Percentiles rank a stretch among this genome's conserved stretches.
These are phyloP conservation scores for Campylorhamphus procurvoides DNA, from an alignment of 2,113 vertebrate species.

Conservation along the genomic window DNA sequence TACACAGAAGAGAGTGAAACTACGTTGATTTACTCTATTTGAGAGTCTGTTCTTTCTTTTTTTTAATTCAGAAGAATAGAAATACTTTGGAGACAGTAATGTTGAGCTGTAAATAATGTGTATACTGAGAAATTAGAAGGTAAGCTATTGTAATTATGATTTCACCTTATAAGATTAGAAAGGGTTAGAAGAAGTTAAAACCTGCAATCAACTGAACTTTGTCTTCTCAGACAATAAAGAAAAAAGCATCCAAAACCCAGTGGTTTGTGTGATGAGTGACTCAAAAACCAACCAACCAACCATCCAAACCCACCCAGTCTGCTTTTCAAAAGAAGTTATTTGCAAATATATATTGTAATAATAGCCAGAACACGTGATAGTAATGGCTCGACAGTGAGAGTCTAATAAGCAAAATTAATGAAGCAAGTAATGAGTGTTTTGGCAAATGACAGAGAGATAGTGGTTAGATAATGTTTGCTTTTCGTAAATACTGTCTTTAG, in stretches of 20 bases:
- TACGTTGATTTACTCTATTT: not conserved
- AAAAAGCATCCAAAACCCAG: not conserved
- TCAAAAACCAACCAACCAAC: not conserved
- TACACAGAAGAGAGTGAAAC: not conserved
- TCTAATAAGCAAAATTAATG: conserved; percentile 43
- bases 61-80: not conserved
- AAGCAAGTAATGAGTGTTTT: conserved; percentile 27
- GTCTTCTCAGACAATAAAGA: not conserved
- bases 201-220: not conserved
- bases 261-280: not conserved
- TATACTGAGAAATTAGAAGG: not conserved
- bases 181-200: not conserved
- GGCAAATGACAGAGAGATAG: conserved; percentile 14
- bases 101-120: not conserved
- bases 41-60: not conserved
- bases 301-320: not conserved
- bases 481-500: conserved; percentile 39
- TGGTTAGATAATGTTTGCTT: conserved; percentile 36
- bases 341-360: not conserved
- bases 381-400: not conserved
- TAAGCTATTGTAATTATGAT: not conserved
- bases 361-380: not conserved
- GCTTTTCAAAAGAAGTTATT: not conserved
- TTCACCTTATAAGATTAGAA: not conserved
- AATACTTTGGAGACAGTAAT: not conserved